A percentile compares a stretch with the other conserved stretches of the same genome.
phyloP scores from a whole-genome alignment of 1,140 invertebrate species.

The Oscheius sp. region DNA sequence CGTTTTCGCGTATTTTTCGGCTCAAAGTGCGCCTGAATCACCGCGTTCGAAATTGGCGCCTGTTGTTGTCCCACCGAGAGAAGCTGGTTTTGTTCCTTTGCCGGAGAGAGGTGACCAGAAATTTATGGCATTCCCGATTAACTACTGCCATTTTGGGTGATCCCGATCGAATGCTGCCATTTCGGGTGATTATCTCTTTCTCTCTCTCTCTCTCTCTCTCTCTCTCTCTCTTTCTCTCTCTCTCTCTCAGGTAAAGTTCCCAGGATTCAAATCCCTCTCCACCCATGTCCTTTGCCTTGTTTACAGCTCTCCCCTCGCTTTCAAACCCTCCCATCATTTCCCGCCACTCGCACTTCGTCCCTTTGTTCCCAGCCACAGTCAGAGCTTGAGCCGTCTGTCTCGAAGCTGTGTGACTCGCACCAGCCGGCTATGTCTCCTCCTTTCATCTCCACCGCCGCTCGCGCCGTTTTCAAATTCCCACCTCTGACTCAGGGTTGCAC shows the following conservation, averaged over 20 bases:
- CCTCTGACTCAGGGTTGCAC: too few relatives aligned
- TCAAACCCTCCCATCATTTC: too few relatives aligned
- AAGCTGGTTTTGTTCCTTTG: not conserved
- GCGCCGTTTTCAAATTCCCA: too few relatives aligned
- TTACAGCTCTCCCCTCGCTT: too few relatives aligned
- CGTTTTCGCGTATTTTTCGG: too few relatives aligned
- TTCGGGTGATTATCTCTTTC: not conserved
- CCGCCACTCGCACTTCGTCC: too few relatives aligned
- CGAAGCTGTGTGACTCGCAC: too few relatives aligned
- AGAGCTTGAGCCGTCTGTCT: too few relatives aligned
- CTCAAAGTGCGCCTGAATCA: not conserved
- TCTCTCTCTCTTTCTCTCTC: not conserved
- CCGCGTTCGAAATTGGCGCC: not conserved
- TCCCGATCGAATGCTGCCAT: not conserved
- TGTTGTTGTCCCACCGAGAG: not conserved
- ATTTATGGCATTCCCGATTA: not conserved
- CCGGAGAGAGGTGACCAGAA: not conserved
- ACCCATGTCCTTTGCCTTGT: too few relatives aligned
- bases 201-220: not conserved
- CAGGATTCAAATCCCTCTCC: not conserved
- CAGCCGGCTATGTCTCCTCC: too few relatives aligned
- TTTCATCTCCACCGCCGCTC: too few relatives aligned
- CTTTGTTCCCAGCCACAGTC: too few relatives aligned
- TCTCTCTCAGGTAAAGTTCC: not conserved
- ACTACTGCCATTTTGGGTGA: not conserved